phyloP scores from a whole-genome alignment of 2,113 vertebrate species.

The Orientallactaga bullata region DNA sequence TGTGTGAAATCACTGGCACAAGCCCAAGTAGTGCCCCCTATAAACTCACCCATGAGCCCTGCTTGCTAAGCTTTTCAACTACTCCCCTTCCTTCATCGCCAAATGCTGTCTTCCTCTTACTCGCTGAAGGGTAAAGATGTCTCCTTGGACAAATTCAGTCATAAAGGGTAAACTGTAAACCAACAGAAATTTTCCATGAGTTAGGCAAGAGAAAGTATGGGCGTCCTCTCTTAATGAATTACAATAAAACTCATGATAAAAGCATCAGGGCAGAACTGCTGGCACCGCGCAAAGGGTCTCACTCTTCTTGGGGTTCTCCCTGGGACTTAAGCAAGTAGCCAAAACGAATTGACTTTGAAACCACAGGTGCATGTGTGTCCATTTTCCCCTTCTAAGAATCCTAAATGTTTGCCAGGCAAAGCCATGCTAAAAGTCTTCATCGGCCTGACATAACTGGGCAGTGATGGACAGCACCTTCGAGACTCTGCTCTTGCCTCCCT shows the following conservation, averaged over 20 bases:
- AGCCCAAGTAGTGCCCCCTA: not conserved
- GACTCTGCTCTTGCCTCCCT: conserved; percentile 54
- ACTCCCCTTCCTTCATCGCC: not conserved
- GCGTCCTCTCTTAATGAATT: conserved; percentile 4
- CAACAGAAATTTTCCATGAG: not conserved
- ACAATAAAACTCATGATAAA: conserved; percentile 15
- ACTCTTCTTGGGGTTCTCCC: conserved; percentile 17
- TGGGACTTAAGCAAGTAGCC: conserved; percentile 23
- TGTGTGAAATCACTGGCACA: not conserved
- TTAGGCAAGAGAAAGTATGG: conserved; percentile 41
- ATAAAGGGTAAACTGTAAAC: conserved; percentile 53
- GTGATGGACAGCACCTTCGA: conserved; percentile 25
- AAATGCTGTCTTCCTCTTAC: conserved; percentile 42
- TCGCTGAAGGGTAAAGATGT: conserved; percentile 59
- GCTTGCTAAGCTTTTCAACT: not conserved
- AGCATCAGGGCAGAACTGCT: conserved; percentile 44
- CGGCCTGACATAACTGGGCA: not conserved
- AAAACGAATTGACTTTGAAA: conserved; percentile 55
- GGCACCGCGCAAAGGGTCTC: not conserved
- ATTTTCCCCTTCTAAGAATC: conserved; percentile 26
- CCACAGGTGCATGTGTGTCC: not conserved
- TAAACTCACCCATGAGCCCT: not conserved
- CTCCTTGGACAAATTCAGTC: conserved; percentile 59
- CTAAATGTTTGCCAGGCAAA: conserved; percentile 22
- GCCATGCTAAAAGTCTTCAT: conserved; percentile 7